These are phyloP conservation scores for Protaetia brevitarsis DNA, from an alignment of 1,140 invertebrate genomes.

Conservation along the genomic window DNA sequence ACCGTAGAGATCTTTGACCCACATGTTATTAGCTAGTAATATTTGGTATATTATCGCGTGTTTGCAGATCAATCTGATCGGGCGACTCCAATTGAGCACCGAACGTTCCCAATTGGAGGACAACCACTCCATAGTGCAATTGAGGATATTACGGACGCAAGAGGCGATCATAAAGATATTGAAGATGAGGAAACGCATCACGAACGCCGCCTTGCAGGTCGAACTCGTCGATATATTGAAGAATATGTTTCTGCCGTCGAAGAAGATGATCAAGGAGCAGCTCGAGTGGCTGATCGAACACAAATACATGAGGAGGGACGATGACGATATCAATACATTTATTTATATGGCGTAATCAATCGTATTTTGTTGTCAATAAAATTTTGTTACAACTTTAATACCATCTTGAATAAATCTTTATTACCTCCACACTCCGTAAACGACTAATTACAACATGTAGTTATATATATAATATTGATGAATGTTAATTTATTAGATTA, in stretches of 20 bases:
- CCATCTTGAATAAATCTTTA: slow-evolving; percentile 3
- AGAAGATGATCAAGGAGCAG: slow-evolving; percentile 99
- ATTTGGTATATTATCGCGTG: not conserved
- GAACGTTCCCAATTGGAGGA: slow-evolving; percentile 95
- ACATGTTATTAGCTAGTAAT: no score
- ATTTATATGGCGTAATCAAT: slow-evolving; percentile 90
- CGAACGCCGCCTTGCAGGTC: slow-evolving; percentile 91
- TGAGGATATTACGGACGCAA: slow-evolving; percentile 86
- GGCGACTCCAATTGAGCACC: slow-evolving; percentile 89
- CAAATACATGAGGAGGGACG: slow-evolving; percentile 94
- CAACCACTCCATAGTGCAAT: slow-evolving; percentile 95
- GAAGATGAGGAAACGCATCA: slow-evolving; percentile 95
- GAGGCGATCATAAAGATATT: slow-evolving; percentile 99
- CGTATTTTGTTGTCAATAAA: slow-evolving; percentile 9
- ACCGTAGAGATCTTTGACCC: no score
- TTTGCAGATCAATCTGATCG: slow-evolving; percentile 79
- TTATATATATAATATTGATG: no score
- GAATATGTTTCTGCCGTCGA: slow-evolving; percentile 98
- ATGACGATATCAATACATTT: slow-evolving; percentile 97
- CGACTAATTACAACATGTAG: not conserved
- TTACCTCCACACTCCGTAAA: not conserved
- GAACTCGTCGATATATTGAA: slow-evolving; percentile 97
- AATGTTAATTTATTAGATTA: no score
- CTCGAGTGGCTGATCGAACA: slow-evolving; percentile 99
- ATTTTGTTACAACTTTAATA: slow-evolving; percentile 11